Conservation (phyloP, 2,113 vertebrate species). For the Polypterus bichir region DNA sequence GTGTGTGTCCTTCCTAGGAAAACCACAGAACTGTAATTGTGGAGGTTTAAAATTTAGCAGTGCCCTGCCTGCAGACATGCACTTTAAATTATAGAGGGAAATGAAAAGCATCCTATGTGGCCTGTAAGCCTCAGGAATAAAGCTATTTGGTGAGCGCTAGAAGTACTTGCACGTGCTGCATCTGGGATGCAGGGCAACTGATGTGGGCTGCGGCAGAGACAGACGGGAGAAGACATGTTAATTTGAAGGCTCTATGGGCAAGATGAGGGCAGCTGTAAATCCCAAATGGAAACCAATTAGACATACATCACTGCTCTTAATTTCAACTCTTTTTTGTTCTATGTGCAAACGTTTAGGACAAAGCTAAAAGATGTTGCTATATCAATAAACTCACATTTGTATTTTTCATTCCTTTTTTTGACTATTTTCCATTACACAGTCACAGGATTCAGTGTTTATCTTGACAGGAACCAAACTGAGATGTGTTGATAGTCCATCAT, state of each 20-base stretch:
- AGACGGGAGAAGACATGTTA: background rate
- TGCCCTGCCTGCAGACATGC: background rate
- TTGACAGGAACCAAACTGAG: too few species aligned
- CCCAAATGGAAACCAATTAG: too few species aligned
- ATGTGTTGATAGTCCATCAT: too few species aligned
- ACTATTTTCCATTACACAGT: too few species aligned
- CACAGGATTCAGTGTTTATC: too few species aligned
- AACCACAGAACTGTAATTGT: slow-evolving; percentile 2
- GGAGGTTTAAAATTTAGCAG: background rate
- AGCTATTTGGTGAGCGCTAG: background rate
- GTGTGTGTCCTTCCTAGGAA: slow-evolving; percentile 1
- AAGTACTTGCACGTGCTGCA: slow-evolving; percentile 2
- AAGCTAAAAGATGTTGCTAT: too few species aligned
- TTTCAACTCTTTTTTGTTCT: too few species aligned
- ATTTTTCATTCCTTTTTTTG: too few species aligned
- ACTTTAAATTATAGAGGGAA: slow-evolving; percentile 4
- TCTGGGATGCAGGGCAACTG: background rate
- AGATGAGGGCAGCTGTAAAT: too few species aligned
- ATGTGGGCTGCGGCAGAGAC: background rate
- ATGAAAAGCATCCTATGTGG: background rate
- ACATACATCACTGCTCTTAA: too few species aligned
- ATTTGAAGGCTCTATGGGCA: background rate
- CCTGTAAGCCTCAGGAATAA: background rate
- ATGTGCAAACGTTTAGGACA: too few species aligned
- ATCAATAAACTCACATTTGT: too few species aligned